Evolutionary conservation across 2,888 invertebrate species (phyloP).

Genomic region (Aleiodes testaceus): DNA sequence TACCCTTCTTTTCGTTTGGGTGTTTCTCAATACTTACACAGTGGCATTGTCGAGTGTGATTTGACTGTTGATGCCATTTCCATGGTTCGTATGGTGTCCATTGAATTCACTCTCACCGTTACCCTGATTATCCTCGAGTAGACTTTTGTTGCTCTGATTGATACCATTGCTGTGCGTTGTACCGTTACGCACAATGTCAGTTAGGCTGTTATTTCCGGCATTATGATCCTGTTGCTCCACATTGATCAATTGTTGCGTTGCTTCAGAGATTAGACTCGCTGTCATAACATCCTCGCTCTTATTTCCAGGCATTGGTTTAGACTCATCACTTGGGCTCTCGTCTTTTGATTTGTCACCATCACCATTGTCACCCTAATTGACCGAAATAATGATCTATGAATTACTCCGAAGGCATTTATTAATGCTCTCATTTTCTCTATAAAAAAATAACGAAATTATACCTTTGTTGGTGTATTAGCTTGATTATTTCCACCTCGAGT

Average conservation of each 20-base stretch:
- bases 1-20: slow-evolving; percentile 14
- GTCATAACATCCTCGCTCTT: slow-evolving; percentile 70
- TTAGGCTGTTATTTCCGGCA: slow-evolving; percentile 58
- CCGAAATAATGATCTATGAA: background rate
- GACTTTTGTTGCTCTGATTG: slow-evolving; percentile 63
- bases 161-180: slow-evolving; percentile 65
- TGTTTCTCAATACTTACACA: slow-evolving; percentile 67
- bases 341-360: slow-evolving; percentile 70
- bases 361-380: slow-evolving; percentile 64
- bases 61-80: slow-evolving; percentile 69
- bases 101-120: slow-evolving; percentile 67
- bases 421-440: background rate
- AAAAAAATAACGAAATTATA: slow-evolving; percentile 47
- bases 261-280: slow-evolving; percentile 70
- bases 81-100: slow-evolving; percentile 69
- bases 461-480: slow-evolving; percentile 73
- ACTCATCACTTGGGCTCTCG: slow-evolving; percentile 68
- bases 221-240: slow-evolving; percentile 66
- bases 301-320: slow-evolving; percentile 62
- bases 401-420: too few relatives aligned
- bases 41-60: slow-evolving; percentile 71
- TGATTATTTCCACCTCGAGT: slow-evolving; percentile 82
- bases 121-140: slow-evolving; percentile 67
- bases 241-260: slow-evolving; percentile 69
- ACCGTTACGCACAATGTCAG: slow-evolving; percentile 65